Percentiles rank a stretch among this genome's conserved stretches.
Conservation (phyloP, 2,797 vertebrate genomes). For the Pangasius larnaudii region DNA sequence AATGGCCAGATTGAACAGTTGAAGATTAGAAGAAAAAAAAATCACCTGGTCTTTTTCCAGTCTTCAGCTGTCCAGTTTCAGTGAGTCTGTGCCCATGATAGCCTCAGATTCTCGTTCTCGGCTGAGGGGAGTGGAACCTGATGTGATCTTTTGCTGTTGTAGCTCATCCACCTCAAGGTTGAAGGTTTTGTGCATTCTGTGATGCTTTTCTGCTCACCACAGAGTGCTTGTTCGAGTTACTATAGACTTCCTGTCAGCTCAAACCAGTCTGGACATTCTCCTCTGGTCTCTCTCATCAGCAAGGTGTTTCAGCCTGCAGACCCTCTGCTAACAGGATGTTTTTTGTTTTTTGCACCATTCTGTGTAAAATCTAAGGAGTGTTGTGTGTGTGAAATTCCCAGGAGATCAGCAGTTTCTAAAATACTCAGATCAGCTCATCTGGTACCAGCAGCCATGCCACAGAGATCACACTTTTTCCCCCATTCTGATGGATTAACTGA, state of each 20-base stretch:
- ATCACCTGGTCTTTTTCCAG: not conserved
- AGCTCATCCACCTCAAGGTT: not conserved
- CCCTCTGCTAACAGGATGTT: not conserved
- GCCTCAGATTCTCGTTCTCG: not conserved
- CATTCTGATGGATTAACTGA: not conserved
- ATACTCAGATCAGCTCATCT: not conserved
- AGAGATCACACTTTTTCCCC: not conserved
- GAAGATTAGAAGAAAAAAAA: not conserved
- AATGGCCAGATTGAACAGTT: no score
- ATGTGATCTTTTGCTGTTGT: not conserved
- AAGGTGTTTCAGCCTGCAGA: not conserved
- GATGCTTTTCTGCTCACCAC: no score
- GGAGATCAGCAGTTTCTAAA: no score
- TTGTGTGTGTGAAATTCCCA: not conserved
- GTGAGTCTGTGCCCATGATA: not conserved
- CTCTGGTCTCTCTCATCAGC: not conserved
- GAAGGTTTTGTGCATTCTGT: not conserved
- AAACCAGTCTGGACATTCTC: not conserved
- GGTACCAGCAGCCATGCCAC: not conserved
- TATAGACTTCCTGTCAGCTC: not conserved
- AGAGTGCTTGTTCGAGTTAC: not conserved
- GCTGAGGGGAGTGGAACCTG: not conserved
- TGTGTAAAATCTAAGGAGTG: not conserved
- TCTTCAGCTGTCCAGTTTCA: not conserved
- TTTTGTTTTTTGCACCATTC: not conserved